A percentile compares a stretch with the other conserved stretches of the same genome.
These are phyloP conservation scores for Ceratina japonica DNA, from an alignment of 1,140 invertebrate genomes.

Conservation along the genomic window DNA sequence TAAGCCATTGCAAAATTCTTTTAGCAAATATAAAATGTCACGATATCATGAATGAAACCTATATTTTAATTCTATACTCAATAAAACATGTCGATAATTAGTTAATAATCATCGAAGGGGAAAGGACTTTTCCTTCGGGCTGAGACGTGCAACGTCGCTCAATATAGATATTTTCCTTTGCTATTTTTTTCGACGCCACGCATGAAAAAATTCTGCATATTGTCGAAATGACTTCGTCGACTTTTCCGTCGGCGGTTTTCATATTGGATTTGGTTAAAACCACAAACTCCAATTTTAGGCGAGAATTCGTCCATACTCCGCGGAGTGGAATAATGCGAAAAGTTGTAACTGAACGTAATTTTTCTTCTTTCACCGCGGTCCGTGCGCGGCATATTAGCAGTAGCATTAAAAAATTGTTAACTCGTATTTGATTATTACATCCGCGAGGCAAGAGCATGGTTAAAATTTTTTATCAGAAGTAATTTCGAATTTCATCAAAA, in stretches of 20 bases:
- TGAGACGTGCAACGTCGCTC: not conserved
- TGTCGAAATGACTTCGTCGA: slow-evolving; percentile 1
- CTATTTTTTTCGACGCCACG: not conserved
- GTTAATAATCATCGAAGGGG: too few relatives aligned
- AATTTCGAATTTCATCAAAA: too few relatives aligned
- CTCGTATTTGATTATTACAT: too few relatives aligned
- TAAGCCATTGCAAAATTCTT: too few relatives aligned
- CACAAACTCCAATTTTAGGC: slow-evolving; percentile 7
- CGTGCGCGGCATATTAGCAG: too few relatives aligned
- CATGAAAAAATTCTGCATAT: not conserved
- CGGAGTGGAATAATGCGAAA: not conserved
- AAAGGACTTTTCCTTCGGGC: not conserved
- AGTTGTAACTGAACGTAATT: not conserved
- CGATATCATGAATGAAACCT: too few relatives aligned
- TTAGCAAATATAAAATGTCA: too few relatives aligned
- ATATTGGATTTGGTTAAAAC: not conserved
- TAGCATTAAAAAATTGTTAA: too few relatives aligned
- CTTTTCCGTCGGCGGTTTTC: not conserved
- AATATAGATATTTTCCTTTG: not conserved
- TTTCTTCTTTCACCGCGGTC: not conserved
- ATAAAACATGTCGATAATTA: too few relatives aligned
- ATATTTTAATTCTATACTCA: too few relatives aligned
- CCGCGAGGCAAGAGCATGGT: too few relatives aligned
- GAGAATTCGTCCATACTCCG: not conserved
- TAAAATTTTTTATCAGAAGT: too few relatives aligned